Evolutionary conservation across 2,888 invertebrate genomes (phyloP).

Genomic region (Andricus curvator): DNA sequence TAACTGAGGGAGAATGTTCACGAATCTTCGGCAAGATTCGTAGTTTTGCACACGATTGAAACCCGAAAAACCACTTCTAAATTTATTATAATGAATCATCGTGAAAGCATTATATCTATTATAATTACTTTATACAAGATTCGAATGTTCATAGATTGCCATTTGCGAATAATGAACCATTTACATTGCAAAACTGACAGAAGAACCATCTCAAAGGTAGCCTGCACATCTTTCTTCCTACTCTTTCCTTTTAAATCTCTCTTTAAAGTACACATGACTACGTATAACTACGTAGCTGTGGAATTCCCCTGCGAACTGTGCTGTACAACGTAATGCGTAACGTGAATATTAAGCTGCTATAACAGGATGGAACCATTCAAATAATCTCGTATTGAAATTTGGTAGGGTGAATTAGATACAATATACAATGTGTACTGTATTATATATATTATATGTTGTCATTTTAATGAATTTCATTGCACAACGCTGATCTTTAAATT

Average conservation of each 20-base stretch:
- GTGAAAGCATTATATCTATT: too few species aligned
- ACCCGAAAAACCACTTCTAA: too few species aligned
- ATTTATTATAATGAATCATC: too few species aligned
- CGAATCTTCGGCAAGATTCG: too few species aligned
- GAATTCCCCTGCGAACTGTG: slow-evolving; percentile 47
- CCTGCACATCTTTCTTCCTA: neutral
- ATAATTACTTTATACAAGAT: neutral
- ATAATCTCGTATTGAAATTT: slow-evolving; percentile 10
- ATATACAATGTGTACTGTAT: neutral
- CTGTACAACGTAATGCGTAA: slow-evolving; percentile 51
- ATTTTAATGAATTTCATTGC: too few species aligned
- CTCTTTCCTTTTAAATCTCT: slow-evolving; percentile 7
- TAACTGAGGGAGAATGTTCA: neutral
- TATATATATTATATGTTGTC: too few species aligned
- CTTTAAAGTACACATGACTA: slow-evolving; percentile 48
- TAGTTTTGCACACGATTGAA: too few species aligned
- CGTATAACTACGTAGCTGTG: slow-evolving; percentile 48
- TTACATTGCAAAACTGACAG: neutral
- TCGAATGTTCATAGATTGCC: neutral
- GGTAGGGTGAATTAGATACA: neutral
- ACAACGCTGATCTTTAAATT: too few species aligned
- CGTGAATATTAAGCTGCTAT: slow-evolving; percentile 50
- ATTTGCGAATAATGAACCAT: neutral
- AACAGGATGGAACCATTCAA: neutral
- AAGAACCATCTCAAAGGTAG: neutral